phyloP scores from a whole-genome alignment of 2,113 vertebrate genomes.

The Plectropomus leopardus region DNA sequence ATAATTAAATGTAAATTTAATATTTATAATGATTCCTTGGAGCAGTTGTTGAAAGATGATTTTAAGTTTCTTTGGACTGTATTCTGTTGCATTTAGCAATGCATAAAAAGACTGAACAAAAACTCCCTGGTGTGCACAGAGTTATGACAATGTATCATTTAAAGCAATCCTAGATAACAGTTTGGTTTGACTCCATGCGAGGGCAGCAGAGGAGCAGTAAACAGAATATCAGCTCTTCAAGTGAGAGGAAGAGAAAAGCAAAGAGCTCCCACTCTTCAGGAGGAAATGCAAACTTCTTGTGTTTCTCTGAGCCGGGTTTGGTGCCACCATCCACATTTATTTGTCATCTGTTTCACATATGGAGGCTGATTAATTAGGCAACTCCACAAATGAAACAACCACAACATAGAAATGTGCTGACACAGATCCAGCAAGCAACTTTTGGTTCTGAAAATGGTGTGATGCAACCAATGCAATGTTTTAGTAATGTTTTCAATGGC shows the following conservation, averaged over 20 bases:
- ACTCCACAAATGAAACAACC: too few relatives aligned
- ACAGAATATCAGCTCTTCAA: background rate
- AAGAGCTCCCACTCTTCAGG: background rate
- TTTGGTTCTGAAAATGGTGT: too few relatives aligned
- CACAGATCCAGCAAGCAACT: too few relatives aligned
- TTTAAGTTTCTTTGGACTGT: background rate
- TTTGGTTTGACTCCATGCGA: conserved; percentile 11
- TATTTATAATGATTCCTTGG: background rate
- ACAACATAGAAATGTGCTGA: background rate
- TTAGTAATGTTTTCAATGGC: too few relatives aligned
- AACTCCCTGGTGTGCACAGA: background rate
- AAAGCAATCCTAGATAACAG: too few relatives aligned
- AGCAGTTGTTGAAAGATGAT: background rate
- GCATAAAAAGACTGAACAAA: background rate
- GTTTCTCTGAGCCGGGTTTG: background rate
- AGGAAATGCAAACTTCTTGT: background rate
- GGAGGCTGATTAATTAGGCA: background rate
- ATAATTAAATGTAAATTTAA: background rate
- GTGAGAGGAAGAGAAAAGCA: background rate
- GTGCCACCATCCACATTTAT: background rate
- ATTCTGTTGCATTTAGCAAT: background rate
- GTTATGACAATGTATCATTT: background rate
- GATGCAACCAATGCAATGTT: too few relatives aligned
- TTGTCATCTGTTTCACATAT: background rate
- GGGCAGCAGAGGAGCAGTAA: conserved; percentile 38